These are phyloP conservation scores for Drosophila busckii DNA, from an alignment of 1,140 invertebrate species.

Conservation along the genomic window DNA sequence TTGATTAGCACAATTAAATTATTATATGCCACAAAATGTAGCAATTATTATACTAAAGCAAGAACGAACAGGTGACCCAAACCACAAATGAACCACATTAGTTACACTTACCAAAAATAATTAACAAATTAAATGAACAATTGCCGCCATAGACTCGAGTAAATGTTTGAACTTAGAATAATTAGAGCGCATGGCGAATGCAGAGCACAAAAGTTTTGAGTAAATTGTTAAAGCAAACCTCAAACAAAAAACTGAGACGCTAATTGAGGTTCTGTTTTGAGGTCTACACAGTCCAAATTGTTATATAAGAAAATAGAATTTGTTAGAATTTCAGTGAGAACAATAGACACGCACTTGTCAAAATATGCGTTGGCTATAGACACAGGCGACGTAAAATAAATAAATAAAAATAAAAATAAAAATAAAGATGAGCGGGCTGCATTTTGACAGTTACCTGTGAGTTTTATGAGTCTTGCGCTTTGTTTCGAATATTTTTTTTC, in stretches of 20 bases:
- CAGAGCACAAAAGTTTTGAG: slow-evolving; percentile 4
- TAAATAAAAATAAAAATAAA: not conserved
- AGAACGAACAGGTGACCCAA: slow-evolving; percentile 14
- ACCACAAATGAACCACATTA: slow-evolving; percentile 72
- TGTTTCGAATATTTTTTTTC: not conserved
- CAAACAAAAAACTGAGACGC: slow-evolving; percentile 40
- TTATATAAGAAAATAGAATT: slow-evolving; percentile 52
- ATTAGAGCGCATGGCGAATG: slow-evolving; percentile 56
- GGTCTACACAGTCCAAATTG: slow-evolving; percentile 64
- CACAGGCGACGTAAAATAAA: slow-evolving; percentile 1
- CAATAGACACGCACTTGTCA: slow-evolving; percentile 59
- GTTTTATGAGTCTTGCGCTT: not conserved
- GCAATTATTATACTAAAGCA: slow-evolving; percentile 44
- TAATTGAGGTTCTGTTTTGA: slow-evolving; percentile 60
- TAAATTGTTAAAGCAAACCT: slow-evolving; percentile 15
- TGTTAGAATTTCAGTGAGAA: slow-evolving; percentile 58
- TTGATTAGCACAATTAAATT: slow-evolving; percentile 72
- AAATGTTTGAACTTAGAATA: slow-evolving; percentile 21
- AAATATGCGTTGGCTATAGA: too few species aligned
- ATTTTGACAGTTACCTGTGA: slow-evolving; percentile 54
- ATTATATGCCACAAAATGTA: slow-evolving; percentile 65
- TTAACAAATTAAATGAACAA: slow-evolving; percentile 71
- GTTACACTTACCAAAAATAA: slow-evolving; percentile 66
- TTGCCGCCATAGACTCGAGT: slow-evolving; percentile 23
- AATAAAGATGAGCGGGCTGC: slow-evolving; percentile 28